Evolutionary conservation across 30 jellyfish, hydroid and myxozoan genomes (phyloP), one percentile per base, ranked within the genome.

Genomic region (Aurelia aurita complex sp. Pacific): DNA sequence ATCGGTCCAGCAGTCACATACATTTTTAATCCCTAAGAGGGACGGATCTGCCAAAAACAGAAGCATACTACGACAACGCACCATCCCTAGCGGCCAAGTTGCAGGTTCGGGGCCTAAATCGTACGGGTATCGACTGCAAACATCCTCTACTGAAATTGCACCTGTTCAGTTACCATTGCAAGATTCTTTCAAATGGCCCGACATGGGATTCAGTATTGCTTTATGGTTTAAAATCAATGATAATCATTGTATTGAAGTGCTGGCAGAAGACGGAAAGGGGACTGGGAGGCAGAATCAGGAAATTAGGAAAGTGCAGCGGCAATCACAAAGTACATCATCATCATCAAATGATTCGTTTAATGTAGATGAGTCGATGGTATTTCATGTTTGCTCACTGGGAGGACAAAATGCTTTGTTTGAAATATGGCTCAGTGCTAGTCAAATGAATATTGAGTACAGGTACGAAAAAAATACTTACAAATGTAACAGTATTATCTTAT

Each of bases 181-280:
- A 33, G 94, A 97, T 6, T 23, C 87, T 5, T 85, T 76, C 68
- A 64, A 79, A 38, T 94, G 99, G 99, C 99, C 99, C 7, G 99
- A 89, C 54, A 89, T 78, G 79, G 99, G 94, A 38, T 89, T 94
- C 63, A 85, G 99, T 43, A 54, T 94, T 3, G 90, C 97, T 1
- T 55, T 89, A 4, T 94, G 99, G 99, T 94, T 81, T 79, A 87
- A 81, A 16, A 69, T 94, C 5, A 64, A 68, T 60, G 96, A 94
- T 54, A 54, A 51, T 73, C 57, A 29, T 1, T 65, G 53, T 15
- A 10, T 64, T 33, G 65, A 63, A 14, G 46, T 67, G 19, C 10
- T 67, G 29, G 61, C 40, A 36, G 61, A 79, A 23, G 64, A 50
- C 15, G 33, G 76, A 2, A 86, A n/a, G 16, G 67, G 69, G 0